Conservation (phyloP, 2,797 vertebrate species). For the Valencia hispanica region DNA sequence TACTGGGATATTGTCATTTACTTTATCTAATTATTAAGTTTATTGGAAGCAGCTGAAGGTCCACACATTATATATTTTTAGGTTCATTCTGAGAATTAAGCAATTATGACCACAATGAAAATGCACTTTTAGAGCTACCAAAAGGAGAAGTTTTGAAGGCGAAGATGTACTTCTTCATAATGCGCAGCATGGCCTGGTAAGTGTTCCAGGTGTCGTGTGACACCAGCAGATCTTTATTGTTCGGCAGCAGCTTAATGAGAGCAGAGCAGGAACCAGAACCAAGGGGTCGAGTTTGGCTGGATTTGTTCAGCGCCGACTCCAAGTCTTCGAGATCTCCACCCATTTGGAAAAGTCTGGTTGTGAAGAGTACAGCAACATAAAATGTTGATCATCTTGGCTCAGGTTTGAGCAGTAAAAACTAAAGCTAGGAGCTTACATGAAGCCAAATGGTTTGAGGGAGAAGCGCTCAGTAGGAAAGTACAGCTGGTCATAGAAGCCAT, state of each 20-base stretch:
- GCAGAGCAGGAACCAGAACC: slow-evolving; percentile 95
- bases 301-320: slow-evolving; percentile 89
- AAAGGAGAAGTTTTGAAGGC: slow-evolving; percentile 78
- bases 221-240: slow-evolving; percentile 87
- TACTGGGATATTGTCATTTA: not conserved
- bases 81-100: not conserved
- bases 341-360: slow-evolving; percentile 88
- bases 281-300: slow-evolving; percentile 64
- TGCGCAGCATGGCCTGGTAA: slow-evolving; percentile 92
- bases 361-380: not conserved
- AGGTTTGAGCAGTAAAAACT: not conserved
- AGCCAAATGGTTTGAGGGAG: slow-evolving; percentile 88
- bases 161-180: slow-evolving; percentile 93
- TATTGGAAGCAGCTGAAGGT: too few relatives aligned
- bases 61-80: not conserved
- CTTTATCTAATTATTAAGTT: not conserved
- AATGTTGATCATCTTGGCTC: not conserved
- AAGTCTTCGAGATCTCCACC: slow-evolving; percentile 92
- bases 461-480: slow-evolving; percentile 81
- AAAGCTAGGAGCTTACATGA: slow-evolving; percentile 84
- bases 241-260: slow-evolving; percentile 91
- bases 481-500: slow-evolving; percentile 84
- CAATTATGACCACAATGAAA: not conserved
- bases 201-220: slow-evolving; percentile 93
- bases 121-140: slow-evolving; percentile 68